These are phyloP conservation scores for Lydus trimaculatus DNA, from an alignment of 2,888 invertebrate genomes.

Conservation along the genomic window DNA sequence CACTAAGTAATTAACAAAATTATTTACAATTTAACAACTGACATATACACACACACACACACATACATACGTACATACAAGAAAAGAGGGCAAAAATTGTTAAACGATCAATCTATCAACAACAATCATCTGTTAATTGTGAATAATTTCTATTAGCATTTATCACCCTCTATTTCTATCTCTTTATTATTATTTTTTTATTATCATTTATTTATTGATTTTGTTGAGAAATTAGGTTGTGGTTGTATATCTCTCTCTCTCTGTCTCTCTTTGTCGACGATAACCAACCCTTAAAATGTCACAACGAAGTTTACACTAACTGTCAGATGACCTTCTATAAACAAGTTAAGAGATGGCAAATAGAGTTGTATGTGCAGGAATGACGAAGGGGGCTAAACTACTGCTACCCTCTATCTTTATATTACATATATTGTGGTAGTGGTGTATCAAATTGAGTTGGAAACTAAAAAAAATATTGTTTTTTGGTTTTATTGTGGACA, in stretches of 20 bases:
- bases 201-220: conserved; percentile 3
- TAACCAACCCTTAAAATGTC: conserved; percentile 1
- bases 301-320: conserved; percentile 11
- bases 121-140: conserved; percentile 5
- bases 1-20: background rate
- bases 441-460: background rate
- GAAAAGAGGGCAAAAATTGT: background rate
- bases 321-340: conserved; percentile 14
- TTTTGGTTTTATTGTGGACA: too few relatives aligned
- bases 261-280: background rate
- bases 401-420: background rate
- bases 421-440: background rate
- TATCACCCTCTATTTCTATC: background rate
- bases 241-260: background rate
- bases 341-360: conserved; percentile 12
- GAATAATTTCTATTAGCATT: background rate
- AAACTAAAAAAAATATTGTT: too few relatives aligned
- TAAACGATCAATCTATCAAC: background rate
- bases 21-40: background rate
- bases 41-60: background rate
- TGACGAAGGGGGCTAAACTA: background rate
- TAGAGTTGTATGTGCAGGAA: background rate
- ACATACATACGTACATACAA: background rate
- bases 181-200: background rate
- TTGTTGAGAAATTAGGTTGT: conserved; percentile 2